Conservation (phyloP, 2,113 vertebrate genomes). For the Urocynchramus pylzowi region DNA sequence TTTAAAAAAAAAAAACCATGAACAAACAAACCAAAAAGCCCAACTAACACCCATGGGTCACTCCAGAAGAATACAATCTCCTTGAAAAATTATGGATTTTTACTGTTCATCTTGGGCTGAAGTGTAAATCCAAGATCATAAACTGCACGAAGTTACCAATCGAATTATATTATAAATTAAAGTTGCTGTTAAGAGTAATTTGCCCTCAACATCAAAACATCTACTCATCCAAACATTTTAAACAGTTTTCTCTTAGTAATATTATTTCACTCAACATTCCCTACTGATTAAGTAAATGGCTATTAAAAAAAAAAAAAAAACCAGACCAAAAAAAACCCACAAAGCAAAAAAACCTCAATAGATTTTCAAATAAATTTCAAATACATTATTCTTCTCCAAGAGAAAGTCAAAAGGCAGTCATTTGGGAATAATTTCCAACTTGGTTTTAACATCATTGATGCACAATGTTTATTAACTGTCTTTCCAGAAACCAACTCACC, state of each 20-base stretch:
- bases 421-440: not conserved
- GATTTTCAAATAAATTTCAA: not conserved
- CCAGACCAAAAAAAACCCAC: accelerated
- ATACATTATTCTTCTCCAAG: not conserved
- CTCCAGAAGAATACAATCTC: not conserved
- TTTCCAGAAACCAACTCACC: not conserved
- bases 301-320: not conserved
- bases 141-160: not conserved
- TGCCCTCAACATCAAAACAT: not conserved
- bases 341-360: too few relatives aligned
- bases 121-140: not conserved
- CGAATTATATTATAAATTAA: not conserved
- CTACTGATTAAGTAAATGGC: not conserved
- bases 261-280: not conserved
- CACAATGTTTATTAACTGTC: not conserved
- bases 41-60: not conserved
- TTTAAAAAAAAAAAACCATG: not conserved
- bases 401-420: not conserved
- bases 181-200: not conserved
- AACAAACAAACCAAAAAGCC: not conserved
- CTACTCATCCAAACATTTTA: not conserved
- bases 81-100: not conserved
- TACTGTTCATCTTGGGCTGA: not conserved
- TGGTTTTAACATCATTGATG: not conserved
- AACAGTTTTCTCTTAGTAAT: not conserved